Evolutionary conservation across 2,113 vertebrate genomes (phyloP), one percentile per base, ranked within the genome.

Genomic region (Agapornis roseicollis): DNA sequence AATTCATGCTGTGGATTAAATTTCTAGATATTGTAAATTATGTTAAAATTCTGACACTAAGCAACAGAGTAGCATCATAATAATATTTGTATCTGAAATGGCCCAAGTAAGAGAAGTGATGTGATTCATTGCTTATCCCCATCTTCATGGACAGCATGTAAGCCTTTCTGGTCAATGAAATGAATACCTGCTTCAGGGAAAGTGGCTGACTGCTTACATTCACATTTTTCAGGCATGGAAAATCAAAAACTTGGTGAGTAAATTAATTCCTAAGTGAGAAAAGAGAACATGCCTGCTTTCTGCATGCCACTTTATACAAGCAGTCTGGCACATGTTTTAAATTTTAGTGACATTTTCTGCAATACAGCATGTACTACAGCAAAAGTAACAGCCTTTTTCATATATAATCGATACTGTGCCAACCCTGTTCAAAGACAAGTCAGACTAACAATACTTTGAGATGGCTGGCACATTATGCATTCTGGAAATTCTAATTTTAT

Each of bases 401-500:
- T 49, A 90, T 76, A 44, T 82, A 88, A 89, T 95, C 93, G 9
- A 80, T 95, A 95, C 79, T 77, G 60, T 70, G 90, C 79, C 66
- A 68, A 72, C 68, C 17, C 6, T 9, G 79, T 90, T 97, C 91
- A 95, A 97, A 96, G 81, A 90, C 78, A 68, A 97, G 83, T 93
- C 90, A 92, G 83, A 60, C 92, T 95, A 96, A 97, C 92, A 97
- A 91, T 97, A 95, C 93, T 93, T 91, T 37, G 84, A 91, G 88
- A 88, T 93, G 80, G 73, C 90, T 96, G 95, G 95, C 94, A 96
- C 93, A 97, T 97, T 96, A 97, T 91, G 87, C 90, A 85, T 96
- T 96, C 97, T 97, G 79, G 90, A 97, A 97, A 97, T 97, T 97
- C 96, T 97, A 97, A 96, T 97, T 97, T 97, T 97, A 96, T 97